Percentiles rank a stretch among this genome's conserved stretches.
phyloP scores from a whole-genome alignment of 2,113 vertebrate species.

The Sinocyclocheilus maitianheensis region DNA sequence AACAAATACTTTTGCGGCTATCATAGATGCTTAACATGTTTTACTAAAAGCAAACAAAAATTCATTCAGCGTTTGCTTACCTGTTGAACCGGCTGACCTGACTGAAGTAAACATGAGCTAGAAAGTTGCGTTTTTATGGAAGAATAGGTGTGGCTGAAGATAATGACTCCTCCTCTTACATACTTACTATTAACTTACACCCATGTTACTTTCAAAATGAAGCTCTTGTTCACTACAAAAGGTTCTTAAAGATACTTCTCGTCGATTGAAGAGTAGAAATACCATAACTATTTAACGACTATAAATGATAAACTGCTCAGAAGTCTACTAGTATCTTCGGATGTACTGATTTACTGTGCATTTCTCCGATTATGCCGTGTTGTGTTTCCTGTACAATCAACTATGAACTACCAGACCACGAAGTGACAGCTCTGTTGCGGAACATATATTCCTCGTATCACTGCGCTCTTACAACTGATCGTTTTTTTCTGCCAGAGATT shows the following conservation, averaged over 20 bases:
- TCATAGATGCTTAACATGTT: not conserved
- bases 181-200: not conserved
- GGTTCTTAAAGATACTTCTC: not conserved
- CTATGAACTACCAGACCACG: too few relatives aligned
- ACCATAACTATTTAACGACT: not conserved
- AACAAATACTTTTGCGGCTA: too few relatives aligned
- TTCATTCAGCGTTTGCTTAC: not conserved
- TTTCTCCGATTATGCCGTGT: not conserved
- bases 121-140: not conserved
- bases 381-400: not conserved
- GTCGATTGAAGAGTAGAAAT: not conserved
- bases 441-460: not conserved
- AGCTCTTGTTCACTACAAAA: not conserved
- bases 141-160: slow-evolving; percentile 15
- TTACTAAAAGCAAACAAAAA: not conserved
- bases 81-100: not conserved
- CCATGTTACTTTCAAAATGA: not conserved
- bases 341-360: not conserved
- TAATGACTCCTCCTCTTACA: slow-evolving; percentile 3
- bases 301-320: not conserved
- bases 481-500: not conserved
- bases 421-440: not conserved
- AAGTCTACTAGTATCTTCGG: not conserved
- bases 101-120: not conserved
- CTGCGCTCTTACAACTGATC: not conserved